Percentiles rank a stretch among this genome's conserved stretches.
phyloP scores from a whole-genome alignment of 2,888 invertebrate species.

The Scaptomyza cyrtandrae region DNA sequence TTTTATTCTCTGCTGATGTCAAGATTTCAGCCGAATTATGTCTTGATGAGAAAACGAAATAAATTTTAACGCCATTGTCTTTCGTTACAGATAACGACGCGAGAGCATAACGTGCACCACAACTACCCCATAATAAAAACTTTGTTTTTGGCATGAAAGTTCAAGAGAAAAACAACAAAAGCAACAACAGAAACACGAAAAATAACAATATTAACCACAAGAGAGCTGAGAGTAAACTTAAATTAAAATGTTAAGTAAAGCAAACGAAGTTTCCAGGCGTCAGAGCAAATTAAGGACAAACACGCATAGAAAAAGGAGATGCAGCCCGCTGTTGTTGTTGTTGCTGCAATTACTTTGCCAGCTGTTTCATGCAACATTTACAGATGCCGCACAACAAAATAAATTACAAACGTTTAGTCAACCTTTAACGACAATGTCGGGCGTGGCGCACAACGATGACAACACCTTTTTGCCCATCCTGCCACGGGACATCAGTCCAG shows the following conservation, averaged over 20 bases:
- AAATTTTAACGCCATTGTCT: conserved; percentile 28
- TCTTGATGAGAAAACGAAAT: conserved; percentile 14
- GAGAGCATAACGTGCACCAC: conserved; percentile 32
- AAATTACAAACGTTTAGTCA: conserved; percentile 55
- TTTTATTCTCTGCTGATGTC: conserved; percentile 43
- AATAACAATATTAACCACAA: conserved; percentile 17
- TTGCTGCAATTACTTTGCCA: conserved; percentile 36
- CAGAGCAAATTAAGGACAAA: conserved; percentile 67
- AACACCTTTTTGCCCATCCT: conserved; percentile 81
- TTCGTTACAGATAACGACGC: conserved; percentile 50
- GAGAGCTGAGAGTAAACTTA: conserved; percentile 19
- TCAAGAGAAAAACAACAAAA: conserved; percentile 27
- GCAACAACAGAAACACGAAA: background rate
- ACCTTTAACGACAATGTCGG: conserved; percentile 63
- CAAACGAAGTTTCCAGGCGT: conserved; percentile 37
- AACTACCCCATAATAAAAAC: conserved; percentile 6
- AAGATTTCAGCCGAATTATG: conserved; percentile 24
- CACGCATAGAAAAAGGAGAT: conserved; percentile 71
- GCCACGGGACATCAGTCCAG: conserved; percentile 70
- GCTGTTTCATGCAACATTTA: conserved; percentile 25
- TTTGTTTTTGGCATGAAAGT: conserved; percentile 64
- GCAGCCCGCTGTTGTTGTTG: conserved; percentile 40
- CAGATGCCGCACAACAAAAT: conserved; percentile 16
- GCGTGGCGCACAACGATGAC: conserved; percentile 57
- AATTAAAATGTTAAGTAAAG: conserved; percentile 66